Base-by-base conservation (phyloP, 2,888 invertebrate genomes). In the Anticlea derivata region DNA sequence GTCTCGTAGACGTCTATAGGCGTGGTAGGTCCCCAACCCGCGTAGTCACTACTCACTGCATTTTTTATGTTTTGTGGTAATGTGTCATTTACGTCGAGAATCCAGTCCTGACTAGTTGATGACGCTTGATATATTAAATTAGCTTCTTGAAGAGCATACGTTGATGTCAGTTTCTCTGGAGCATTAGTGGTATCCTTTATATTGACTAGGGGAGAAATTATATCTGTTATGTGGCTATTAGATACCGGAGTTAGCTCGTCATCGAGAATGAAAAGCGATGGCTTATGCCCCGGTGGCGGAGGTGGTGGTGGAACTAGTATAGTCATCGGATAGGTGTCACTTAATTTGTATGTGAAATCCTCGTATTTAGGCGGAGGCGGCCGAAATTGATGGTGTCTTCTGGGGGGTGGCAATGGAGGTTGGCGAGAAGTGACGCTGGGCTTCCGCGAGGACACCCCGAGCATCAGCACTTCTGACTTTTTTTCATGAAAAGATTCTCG, bases 261-360 rank as follows among this genome's bases (percentile, higher is more conserved):
- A 13, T 77, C 61, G 2, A 83, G 67, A 24, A 78, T 61, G 60
- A 76, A 89, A 0, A 85, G 77, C 5, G 83, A 69, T 17, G 80
- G 76, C 60, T 85, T 75, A 50, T 86, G 85, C 7, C 83, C 83
- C 2, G 84, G 86, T 0, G 90, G 86, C 11, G 92, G 92, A 23
- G 92, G 86, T 0, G 95, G 94, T 7, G 95, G 94, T 7, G 95
- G 95, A 52, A 95, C 92, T 47, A 95, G 86, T 72, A 94, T 93
- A 0, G 94, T 94, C 80, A 93, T 93, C 0, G 94, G 94, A 58
- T 91, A 91, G 37, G 87, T 85, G 8, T 94, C 91, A 37, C 84
- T 82, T 26, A 83, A 65, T 73, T 93, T 92, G 55, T 91, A 86
- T 24, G 89, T 79, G 48, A 79, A 91, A 53, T 92, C 92, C 46